These are phyloP conservation scores for Meles meles DNA, from an alignment of 2,113 vertebrate genomes.

Conservation along the genomic window DNA sequence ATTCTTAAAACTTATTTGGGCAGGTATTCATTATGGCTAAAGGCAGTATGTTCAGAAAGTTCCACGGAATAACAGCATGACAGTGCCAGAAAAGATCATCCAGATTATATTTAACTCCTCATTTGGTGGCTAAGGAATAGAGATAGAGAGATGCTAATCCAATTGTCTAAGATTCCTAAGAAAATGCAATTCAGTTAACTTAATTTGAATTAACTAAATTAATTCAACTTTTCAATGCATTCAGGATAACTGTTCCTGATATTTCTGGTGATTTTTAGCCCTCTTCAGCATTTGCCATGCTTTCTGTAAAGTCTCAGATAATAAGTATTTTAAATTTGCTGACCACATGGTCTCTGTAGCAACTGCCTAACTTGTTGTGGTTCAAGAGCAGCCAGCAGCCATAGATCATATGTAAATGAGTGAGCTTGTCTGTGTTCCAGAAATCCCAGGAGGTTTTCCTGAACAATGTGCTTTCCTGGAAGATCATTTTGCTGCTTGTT, in stretches of 20 bases:
- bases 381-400: not conserved
- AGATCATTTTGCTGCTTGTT: not conserved
- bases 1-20: not conserved
- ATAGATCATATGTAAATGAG: fast-evolving
- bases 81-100: not conserved
- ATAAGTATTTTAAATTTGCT: not conserved
- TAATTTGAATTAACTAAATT: not conserved
- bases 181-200: not conserved
- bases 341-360: not conserved
- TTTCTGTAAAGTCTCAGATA: not conserved
- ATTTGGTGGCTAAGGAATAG: not conserved
- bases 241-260: not conserved
- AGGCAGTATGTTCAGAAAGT: not conserved
- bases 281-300: not conserved
- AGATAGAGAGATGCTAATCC: not conserved
- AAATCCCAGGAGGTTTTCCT: not conserved
- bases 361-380: not conserved
- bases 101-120: not conserved
- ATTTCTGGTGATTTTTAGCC: not conserved
- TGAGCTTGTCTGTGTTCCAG: not conserved
- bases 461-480: not conserved
- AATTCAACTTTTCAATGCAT: not conserved
- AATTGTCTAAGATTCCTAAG: not conserved
- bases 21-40: not conserved
- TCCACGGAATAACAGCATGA: not conserved